Evolutionary conservation across 2,113 vertebrate genomes (phyloP).

Genomic region (Sebastes fasciatus): DNA sequence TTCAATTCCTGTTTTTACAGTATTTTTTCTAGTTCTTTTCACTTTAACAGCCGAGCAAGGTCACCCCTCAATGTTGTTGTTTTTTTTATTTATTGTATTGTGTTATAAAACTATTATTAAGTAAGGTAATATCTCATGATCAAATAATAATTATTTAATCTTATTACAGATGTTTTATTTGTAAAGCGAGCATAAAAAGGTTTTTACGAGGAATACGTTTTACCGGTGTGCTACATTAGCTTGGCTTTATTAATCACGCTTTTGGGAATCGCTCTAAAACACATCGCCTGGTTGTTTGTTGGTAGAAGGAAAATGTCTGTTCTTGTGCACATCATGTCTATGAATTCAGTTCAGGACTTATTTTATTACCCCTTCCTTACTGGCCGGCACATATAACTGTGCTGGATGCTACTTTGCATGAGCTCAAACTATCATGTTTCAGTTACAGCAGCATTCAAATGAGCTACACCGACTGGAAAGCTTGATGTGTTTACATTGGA

Average conservation of each 20-base stretch:
- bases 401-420: slow-evolving; percentile 59
- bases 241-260: slow-evolving; percentile 52
- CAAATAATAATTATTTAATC: slow-evolving; percentile 80
- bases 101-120: slow-evolving; percentile 63
- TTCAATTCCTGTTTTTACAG: slow-evolving; percentile 78
- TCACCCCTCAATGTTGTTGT: slow-evolving; percentile 38
- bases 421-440: slow-evolving; percentile 22
- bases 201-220: slow-evolving; percentile 50
- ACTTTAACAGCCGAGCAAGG: slow-evolving; percentile 55
- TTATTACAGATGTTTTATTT: slow-evolving; percentile 71
- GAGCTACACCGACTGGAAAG: slow-evolving; percentile 42
- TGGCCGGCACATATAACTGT: slow-evolving; percentile 47
- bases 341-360: slow-evolving; percentile 44
- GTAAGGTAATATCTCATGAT: slow-evolving; percentile 72
- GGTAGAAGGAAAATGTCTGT: slow-evolving; percentile 30
- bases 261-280: slow-evolving; percentile 54
- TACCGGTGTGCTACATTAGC: slow-evolving; percentile 54
- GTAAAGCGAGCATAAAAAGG: slow-evolving; percentile 56
- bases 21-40: slow-evolving; percentile 67
- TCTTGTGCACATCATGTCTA: slow-evolving; percentile 39
- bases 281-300: slow-evolving; percentile 19
- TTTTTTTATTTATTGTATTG: slow-evolving; percentile 71
- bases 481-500: slow-evolving; percentile 65
- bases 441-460: slow-evolving; percentile 64
- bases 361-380: background rate